These are phyloP conservation scores for Dicyrtoma fusca DNA, from an alignment of 2,888 invertebrate species.

Conservation along the genomic window DNA sequence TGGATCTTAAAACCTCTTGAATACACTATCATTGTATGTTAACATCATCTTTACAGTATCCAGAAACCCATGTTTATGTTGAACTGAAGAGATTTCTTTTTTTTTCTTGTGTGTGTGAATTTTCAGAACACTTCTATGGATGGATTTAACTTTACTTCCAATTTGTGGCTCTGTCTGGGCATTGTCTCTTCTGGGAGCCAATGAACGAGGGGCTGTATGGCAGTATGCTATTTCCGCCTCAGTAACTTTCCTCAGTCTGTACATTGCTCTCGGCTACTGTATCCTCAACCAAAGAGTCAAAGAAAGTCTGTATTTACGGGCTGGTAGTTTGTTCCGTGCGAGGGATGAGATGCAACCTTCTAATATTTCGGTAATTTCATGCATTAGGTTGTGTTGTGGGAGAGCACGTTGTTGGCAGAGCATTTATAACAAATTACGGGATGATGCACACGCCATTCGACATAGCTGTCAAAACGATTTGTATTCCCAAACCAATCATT, in stretches of 20 bases:
- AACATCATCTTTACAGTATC: neutral
- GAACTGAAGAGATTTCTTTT: conserved; percentile 2
- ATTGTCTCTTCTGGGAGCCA: conserved; percentile 75
- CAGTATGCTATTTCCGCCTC: conserved; percentile 78
- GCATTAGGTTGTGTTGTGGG: neutral
- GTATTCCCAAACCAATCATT: no score
- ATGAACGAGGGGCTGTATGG: conserved; percentile 72
- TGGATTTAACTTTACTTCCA: conserved; percentile 83
- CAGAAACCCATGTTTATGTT: neutral
- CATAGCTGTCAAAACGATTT: no score
- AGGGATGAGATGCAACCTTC: conserved; percentile 47
- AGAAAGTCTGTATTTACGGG: conserved; percentile 75
- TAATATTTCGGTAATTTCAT: conserved; percentile 61
- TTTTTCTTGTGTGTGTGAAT: neutral
- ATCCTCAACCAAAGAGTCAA: conserved; percentile 83
- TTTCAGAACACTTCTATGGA: conserved; percentile 76
- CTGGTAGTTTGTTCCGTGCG: conserved; percentile 54
- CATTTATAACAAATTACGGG: no score
- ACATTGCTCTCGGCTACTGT: conserved; percentile 83
- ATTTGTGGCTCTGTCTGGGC: conserved; percentile 86
- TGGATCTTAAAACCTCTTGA: conserved; percentile 7
- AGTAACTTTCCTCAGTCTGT: conserved; percentile 77
- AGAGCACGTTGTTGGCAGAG: no score
- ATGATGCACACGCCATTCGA: no score
- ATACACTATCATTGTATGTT: no score